phyloP scores from a whole-genome alignment of 1,140 invertebrate genomes.

The Metaphire vulgaris region DNA sequence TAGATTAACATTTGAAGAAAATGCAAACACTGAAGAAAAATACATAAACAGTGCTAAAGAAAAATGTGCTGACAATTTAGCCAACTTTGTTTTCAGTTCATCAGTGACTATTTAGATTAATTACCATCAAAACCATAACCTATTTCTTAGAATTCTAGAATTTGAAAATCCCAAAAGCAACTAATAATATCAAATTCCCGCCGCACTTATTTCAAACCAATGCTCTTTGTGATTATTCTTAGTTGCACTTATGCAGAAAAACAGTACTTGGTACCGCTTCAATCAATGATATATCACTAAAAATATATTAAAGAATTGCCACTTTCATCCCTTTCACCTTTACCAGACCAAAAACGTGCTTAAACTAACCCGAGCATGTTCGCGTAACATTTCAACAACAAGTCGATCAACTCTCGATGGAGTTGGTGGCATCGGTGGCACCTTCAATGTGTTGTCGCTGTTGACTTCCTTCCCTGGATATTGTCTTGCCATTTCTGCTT shows the following conservation, averaged over 20 bases:
- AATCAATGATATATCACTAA: neutral
- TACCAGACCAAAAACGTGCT: neutral
- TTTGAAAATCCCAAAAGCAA: no score
- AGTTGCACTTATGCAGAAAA: neutral
- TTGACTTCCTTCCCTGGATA: conserved; percentile 74
- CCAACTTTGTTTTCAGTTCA: no score
- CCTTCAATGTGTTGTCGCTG: conserved; percentile 61
- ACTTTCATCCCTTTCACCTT: neutral
- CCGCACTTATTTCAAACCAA: no score
- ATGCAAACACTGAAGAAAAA: no score
- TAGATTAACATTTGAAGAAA: no score
- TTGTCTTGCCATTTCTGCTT: conserved; percentile 70
- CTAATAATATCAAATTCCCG: neutral
- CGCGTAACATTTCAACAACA: conserved; percentile 72
- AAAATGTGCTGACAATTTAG: no score
- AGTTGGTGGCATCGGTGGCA: conserved; percentile 63
- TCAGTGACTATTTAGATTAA: no score
- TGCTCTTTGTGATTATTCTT: neutral
- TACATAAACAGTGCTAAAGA: no score
- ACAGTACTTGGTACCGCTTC: neutral
- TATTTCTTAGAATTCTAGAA: no score
- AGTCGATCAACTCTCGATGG: conserved; percentile 75
- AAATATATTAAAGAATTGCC: neutral
- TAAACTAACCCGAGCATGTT: conserved; percentile 62
- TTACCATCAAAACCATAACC: no score